Percentiles rank a stretch among this genome's conserved stretches.
Evolutionary conservation across 2,888 invertebrate species (phyloP).

Genomic region (Tiphia femorata): DNA sequence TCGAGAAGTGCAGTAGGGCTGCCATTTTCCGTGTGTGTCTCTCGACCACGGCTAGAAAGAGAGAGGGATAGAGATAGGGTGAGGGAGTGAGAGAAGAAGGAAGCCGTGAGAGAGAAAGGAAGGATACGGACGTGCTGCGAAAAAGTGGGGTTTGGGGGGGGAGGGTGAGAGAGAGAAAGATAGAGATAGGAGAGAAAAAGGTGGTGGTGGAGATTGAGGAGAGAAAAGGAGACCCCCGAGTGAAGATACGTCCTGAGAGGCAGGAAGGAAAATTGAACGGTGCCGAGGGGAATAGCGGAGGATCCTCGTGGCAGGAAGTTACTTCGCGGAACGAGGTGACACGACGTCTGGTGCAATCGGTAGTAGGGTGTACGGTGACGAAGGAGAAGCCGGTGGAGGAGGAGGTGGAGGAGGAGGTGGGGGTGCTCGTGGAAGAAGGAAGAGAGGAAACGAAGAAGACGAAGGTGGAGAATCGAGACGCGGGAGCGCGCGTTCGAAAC

Average conservation of each 20-base stretch:
- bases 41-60: neutral
- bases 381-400: neutral
- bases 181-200: neutral
- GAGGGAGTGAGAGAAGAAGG: constrained; percentile 12
- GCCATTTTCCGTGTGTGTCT: constrained; percentile 59
- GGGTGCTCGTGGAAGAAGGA: constrained; percentile 1
- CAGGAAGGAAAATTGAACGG: no score
- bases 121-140: neutral
- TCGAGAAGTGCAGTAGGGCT: constrained; percentile 52
- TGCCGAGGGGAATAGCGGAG: neutral
- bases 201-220: no score
- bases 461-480: constrained; percentile 35
- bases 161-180: neutral
- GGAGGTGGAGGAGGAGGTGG: neutral
- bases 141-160: neutral
- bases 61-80: neutral
- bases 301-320: no score
- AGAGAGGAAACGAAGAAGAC: constrained; percentile 5
- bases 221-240: no score
- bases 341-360: no score
- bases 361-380: no score
- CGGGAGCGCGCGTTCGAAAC: constrained; percentile 57
- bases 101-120: neutral
- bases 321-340: no score
- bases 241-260: no score